A percentile compares a stretch with the other conserved stretches of the same genome.
Evolutionary conservation across 2,888 invertebrate genomes (phyloP).

Genomic region (Ichneumon xanthorius): DNA sequence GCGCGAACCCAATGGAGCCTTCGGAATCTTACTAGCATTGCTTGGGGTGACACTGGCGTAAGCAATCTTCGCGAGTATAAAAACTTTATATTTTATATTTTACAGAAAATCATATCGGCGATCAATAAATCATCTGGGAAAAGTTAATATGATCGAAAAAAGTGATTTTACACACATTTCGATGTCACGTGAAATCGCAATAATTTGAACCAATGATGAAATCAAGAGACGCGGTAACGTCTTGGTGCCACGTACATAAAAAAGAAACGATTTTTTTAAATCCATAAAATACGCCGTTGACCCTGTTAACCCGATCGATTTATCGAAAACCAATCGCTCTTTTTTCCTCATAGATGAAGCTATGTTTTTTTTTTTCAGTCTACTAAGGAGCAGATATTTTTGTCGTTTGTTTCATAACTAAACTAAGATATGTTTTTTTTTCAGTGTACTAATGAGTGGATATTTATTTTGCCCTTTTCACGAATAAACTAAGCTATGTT

Average conservation of each 20-base stretch:
- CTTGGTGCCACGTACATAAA: too few species aligned
- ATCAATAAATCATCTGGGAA: background rate
- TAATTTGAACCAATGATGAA: too few species aligned
- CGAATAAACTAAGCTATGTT: background rate
- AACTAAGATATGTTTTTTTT: background rate
- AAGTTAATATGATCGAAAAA: too few species aligned
- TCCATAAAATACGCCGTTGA: too few species aligned
- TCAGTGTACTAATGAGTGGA: background rate
- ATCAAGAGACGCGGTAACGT: too few species aligned
- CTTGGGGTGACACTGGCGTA: constrained; percentile 34
- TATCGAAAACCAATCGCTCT: too few species aligned
- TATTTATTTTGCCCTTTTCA: background rate
- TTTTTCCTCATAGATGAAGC: too few species aligned
- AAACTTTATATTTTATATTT: background rate
- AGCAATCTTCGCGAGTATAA: background rate
- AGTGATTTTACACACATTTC: too few species aligned
- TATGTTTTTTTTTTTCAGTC: background rate
- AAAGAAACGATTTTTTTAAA: too few species aligned
- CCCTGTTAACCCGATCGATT: too few species aligned
- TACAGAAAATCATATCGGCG: background rate
- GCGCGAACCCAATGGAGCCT: background rate
- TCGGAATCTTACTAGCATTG: constrained; percentile 1
- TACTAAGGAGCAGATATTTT: background rate
- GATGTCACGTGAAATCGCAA: too few species aligned
- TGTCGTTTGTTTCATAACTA: background rate